Conservation (phyloP, 2,888 invertebrate species). For the Dynastes hyllus region DNA sequence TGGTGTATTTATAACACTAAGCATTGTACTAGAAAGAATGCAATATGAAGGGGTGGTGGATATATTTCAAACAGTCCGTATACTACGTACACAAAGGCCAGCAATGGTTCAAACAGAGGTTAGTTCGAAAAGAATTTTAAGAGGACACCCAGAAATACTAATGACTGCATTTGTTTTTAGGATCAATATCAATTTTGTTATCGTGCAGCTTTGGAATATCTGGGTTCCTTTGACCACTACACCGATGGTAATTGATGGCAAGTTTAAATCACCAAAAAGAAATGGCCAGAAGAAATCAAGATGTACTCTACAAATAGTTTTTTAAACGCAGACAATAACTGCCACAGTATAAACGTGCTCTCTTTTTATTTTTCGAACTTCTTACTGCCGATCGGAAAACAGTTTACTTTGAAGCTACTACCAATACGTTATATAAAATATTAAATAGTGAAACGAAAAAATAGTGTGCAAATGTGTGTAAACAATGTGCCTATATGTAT, state of each 20-base stretch:
- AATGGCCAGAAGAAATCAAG: slow-evolving; percentile 38
- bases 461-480: slow-evolving; percentile 69
- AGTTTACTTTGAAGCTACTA: slow-evolving; percentile 58
- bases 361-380: slow-evolving; percentile 61
- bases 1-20: slow-evolving; percentile 98
- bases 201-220: slow-evolving; percentile 97
- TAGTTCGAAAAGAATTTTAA: slow-evolving; percentile 57
- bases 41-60: slow-evolving; percentile 99
- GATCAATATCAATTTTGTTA: slow-evolving; percentile 99
- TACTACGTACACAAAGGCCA: slow-evolving; percentile 97
- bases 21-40: slow-evolving; percentile 98
- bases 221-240: slow-evolving; percentile 98
- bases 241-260: slow-evolving; percentile 79
- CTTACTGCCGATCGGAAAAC: slow-evolving; percentile 61
- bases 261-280: slow-evolving; percentile 22
- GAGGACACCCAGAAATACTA: neutral
- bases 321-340: slow-evolving; percentile 65
- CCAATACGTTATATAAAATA: slow-evolving; percentile 57
- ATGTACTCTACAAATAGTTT: slow-evolving; percentile 49
- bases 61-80: slow-evolving; percentile 99
- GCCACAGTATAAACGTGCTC: slow-evolving; percentile 61
- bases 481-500: slow-evolving; percentile 69
- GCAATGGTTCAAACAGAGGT: slow-evolving; percentile 99
- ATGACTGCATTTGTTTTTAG: slow-evolving; percentile 69
- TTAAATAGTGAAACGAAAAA: slow-evolving; percentile 54